Base-by-base conservation (phyloP, 2,888 invertebrate species). In the Nebria brevicollis region DNA sequence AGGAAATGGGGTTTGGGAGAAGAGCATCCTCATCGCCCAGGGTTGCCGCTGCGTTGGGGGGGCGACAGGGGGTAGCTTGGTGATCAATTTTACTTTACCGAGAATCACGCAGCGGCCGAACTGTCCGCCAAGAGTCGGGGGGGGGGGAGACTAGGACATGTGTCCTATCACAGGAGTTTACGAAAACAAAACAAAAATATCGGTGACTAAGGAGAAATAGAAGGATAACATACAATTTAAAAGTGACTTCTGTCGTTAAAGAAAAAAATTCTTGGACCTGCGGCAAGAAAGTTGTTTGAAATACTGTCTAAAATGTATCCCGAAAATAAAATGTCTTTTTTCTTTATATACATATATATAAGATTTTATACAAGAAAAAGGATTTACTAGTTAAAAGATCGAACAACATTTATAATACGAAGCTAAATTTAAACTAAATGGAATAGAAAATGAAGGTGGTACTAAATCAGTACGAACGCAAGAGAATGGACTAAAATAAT, bases 71-170 rank as follows among this genome's bases (percentile, higher is more conserved):
- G 34, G 65, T 74, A 68, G n/a, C n/a, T 41, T 73, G 80, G 41
- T 72, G 70, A 80, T 80, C 80, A 79, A 79, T 79, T 79, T 74
- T 75, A 79, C 79, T 79, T 79, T 20, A 75, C 79, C 74, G 66
- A 75, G 13, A 75, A 80, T 80, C 80, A 80, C 80, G 80, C 64
- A 75, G 34, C 79, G 73, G 41, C 72, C 72, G 66, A 80, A 11
- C 54, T 54, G 54, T 54, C 54, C 54, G 80, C 75, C 75, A 80
- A 80, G 75, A 70, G 75, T 42, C 15, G 73, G 78, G 73, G 25
- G 34, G 26, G 43, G 43, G 43, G 43, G 43, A 7, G n/a, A 70
- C 70, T 26, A 70, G 25, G 75, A 75, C 75, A 75, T 75, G 75
- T 75, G 75, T 75, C 75, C 75, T 15, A 25, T 25, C 15, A 75